A percentile compares a stretch with the other conserved stretches of the same genome.
Conservation (phyloP, 1,140 invertebrate species). For the Mactra quadrangularis region DNA sequence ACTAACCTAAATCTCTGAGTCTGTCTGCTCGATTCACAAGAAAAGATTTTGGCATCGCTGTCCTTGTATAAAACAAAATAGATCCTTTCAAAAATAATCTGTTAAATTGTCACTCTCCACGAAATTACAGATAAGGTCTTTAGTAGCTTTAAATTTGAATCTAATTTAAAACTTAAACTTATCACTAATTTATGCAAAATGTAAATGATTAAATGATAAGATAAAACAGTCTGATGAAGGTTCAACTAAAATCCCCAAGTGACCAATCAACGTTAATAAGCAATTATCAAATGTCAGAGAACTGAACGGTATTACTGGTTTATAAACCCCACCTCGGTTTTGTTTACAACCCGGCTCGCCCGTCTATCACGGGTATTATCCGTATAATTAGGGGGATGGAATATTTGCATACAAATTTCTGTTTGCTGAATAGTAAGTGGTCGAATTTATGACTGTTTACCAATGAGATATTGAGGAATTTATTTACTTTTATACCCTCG, state of each 20-base stretch:
- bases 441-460: slow-evolving; percentile 50
- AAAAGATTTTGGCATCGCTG: slow-evolving; percentile 44
- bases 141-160: too few relatives aligned
- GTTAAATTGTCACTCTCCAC: too few relatives aligned
- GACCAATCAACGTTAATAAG: neutral
- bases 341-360: slow-evolving; percentile 21
- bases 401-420: slow-evolving; percentile 42
- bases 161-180: too few relatives aligned
- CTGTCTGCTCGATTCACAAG: slow-evolving; percentile 39
- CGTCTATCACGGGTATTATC: slow-evolving; percentile 28
- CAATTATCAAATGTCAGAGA: slow-evolving; percentile 28
- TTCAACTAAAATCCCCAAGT: too few relatives aligned
- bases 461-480: slow-evolving; percentile 23
- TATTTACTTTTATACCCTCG: slow-evolving; percentile 53
- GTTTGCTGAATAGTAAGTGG: slow-evolving; percentile 28
- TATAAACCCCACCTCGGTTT: slow-evolving; percentile 41
- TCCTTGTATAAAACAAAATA: neutral
- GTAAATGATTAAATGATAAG: too few relatives aligned
- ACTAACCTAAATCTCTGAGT: slow-evolving; percentile 11
- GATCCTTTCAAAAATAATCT: too few relatives aligned
- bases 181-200: too few relatives aligned
- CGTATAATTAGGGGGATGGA: slow-evolving; percentile 43
- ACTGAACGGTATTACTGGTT: slow-evolving; percentile 27
- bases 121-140: too few relatives aligned
- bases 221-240: too few relatives aligned